Percentiles rank a stretch among this genome's conserved stretches.
Conservation (phyloP, 2,888 invertebrate species). For the Herminia tarsipennalis region DNA sequence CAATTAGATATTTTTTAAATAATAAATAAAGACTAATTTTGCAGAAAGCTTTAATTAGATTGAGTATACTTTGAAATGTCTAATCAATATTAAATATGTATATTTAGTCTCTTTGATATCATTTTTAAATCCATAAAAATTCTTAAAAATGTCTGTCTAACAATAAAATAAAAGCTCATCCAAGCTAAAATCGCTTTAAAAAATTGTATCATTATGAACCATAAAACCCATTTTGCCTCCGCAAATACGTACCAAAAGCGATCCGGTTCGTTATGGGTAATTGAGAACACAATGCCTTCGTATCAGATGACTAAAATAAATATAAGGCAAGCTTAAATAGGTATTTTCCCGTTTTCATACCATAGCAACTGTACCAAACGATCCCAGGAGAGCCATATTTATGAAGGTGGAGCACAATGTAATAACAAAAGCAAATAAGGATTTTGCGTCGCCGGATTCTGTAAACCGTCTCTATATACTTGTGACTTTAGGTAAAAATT, state of each 20-base stretch:
- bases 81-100: too few species aligned
- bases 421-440: constrained; percentile 57
- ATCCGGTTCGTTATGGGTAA: constrained; percentile 31
- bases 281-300: constrained; percentile 25
- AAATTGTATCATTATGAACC: not conserved
- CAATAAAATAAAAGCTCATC: too few species aligned
- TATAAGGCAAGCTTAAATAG: constrained; percentile 47
- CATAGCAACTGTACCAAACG: constrained; percentile 43
- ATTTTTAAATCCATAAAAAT: too few species aligned
- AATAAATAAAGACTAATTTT: too few species aligned
- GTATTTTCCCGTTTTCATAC: constrained; percentile 45
- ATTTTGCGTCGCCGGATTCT: constrained; percentile 40
- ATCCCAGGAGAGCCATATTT: constrained; percentile 53
- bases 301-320: constrained; percentile 37
- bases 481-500: constrained; percentile 25
- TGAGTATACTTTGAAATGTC: too few species aligned
- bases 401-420: constrained; percentile 45
- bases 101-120: too few species aligned
- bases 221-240: constrained; percentile 8
- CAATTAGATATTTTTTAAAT: too few species aligned
- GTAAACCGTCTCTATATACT: constrained; percentile 28
- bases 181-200: not conserved
- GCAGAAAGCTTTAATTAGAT: too few species aligned
- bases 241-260: constrained; percentile 6
- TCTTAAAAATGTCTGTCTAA: too few species aligned